Conservation (phyloP, 2,888 invertebrate genomes). For the Athetis lepigone region DNA sequence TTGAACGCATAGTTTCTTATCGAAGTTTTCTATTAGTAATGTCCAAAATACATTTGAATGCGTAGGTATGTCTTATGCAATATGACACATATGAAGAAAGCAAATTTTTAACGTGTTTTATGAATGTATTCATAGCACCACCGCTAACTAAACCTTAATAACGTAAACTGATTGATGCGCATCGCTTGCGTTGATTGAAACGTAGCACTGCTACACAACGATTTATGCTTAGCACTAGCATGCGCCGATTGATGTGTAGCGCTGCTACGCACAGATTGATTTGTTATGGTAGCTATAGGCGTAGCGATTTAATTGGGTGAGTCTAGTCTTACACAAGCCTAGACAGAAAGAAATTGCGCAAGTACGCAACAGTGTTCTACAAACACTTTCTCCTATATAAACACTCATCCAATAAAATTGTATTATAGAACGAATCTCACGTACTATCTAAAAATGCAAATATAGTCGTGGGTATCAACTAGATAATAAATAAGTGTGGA, state of each 20-base stretch:
- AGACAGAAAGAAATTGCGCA: too few relatives aligned
- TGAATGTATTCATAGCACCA: neutral
- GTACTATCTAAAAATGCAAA: neutral
- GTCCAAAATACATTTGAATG: too few relatives aligned
- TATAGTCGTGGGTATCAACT: neutral
- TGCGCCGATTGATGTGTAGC: neutral
- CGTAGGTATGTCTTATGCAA: too few relatives aligned
- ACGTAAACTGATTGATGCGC: too few relatives aligned
- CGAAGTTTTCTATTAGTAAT: too few relatives aligned
- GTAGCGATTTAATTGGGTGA: too few relatives aligned
- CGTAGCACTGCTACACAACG: neutral
- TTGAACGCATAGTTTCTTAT: too few relatives aligned
- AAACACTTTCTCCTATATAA: neutral
- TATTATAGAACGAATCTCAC: neutral
- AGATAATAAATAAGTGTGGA: constrained; percentile 7
- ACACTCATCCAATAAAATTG: neutral
- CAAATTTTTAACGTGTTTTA: neutral
- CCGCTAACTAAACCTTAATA: too few relatives aligned
- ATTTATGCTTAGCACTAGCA: neutral
- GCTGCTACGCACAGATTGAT: neutral
- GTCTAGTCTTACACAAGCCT: too few relatives aligned
- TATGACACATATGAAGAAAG: too few relatives aligned
- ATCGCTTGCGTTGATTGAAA: too few relatives aligned
- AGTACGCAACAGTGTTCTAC: neutral
- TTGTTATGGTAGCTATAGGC: too few relatives aligned